Conservation (phyloP, 1,140 invertebrate genomes). For the Notospermus geniculatus region DNA sequence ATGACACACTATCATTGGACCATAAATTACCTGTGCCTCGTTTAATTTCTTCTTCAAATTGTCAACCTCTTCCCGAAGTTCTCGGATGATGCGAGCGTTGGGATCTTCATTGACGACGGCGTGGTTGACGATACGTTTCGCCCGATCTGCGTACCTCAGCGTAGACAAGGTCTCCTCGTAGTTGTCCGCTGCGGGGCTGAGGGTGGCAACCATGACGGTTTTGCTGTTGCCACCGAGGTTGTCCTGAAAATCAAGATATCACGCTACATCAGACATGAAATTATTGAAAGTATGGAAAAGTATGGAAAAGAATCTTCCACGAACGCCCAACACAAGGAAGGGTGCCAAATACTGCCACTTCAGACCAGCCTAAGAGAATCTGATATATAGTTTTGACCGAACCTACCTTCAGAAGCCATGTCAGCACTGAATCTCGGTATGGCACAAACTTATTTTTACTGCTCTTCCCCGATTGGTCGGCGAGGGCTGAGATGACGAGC, state of each 20-base stretch:
- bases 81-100: slow-evolving; percentile 76
- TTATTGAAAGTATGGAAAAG: no score
- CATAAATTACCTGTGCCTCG: slow-evolving; percentile 61
- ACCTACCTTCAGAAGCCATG: slow-evolving; percentile 87
- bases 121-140: slow-evolving; percentile 97
- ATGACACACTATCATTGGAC: neutral
- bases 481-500: slow-evolving; percentile 95
- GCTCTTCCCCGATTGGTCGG: slow-evolving; percentile 73
- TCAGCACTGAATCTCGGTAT: slow-evolving; percentile 96
- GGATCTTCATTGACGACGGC: slow-evolving; percentile 91
- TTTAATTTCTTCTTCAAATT: slow-evolving; percentile 75
- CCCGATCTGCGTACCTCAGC: slow-evolving; percentile 74
- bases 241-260: no score
- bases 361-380: no score
- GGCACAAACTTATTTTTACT: slow-evolving; percentile 91
- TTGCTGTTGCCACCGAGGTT: slow-evolving; percentile 98
- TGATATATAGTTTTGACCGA: no score
- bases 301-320: no score
- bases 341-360: no score
- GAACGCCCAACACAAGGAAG: no score
- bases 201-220: slow-evolving; percentile 96
- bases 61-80: slow-evolving; percentile 94
- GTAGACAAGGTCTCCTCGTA: slow-evolving; percentile 99
- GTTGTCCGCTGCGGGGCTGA: slow-evolving; percentile 96
- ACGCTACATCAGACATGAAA: no score